Base-by-base conservation (phyloP, 2,888 invertebrate genomes). In the Thyatira batis region DNA sequence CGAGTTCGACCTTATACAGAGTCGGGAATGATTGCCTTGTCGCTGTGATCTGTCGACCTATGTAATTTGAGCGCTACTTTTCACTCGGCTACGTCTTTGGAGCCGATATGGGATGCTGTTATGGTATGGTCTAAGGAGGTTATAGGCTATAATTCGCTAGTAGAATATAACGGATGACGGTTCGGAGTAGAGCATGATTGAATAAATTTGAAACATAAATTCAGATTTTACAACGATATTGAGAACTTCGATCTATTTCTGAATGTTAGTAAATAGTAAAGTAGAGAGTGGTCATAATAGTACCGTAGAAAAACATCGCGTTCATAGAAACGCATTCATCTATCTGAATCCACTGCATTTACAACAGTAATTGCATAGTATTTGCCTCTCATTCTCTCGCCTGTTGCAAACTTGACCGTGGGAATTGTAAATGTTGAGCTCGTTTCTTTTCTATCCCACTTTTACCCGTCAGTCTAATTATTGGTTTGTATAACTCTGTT, bases 321-420 rank as follows among this genome's bases (percentile, higher is more conserved):
- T 33, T 33, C 39, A 39, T 50, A 50, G 39, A 50, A 39, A 50
- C 33, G 49, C 21, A 43, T 50, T 25, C 21, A 50, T 50, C 50
- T 51, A 51, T 28, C 28, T 52, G 50, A 58, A 58, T 54, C 53
- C 53, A 61, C 53, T 55, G 53, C 50, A 48, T 52, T 54, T 13
- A 45, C 23, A 20, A 3, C 27, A 48, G 44, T 49, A 52, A 49
- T 52, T 48, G 52, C 27, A 39, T 27, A 20, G 43, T 52, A 43
- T 45, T 49, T 52, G 44, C 49, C 11, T 20, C 25, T 49, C 45
- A 64, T 67, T 72, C 71, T 80, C 73, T 76, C 75, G 65, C 72
- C 70, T 73, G 70, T 71, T 73, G 73, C 66, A 63, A 75, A 72
- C 76, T 78, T 81, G 81, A 74, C 81, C 87, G 86, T 88, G 87